Conservation (phyloP, 2,113 vertebrate genomes). For the Pleuronectes platessa region DNA sequence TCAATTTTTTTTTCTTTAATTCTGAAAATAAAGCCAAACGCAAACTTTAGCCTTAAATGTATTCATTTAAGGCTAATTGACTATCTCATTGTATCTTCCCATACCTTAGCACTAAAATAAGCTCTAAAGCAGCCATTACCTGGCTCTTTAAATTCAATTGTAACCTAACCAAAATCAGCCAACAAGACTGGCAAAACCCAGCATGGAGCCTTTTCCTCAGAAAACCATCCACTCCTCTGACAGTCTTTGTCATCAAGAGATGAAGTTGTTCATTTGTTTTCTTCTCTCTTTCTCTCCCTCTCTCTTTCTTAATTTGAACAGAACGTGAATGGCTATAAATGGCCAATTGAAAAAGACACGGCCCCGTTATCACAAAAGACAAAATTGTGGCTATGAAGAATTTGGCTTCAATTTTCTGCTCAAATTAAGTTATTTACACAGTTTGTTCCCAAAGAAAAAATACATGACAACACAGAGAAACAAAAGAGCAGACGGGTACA, state of each 20-base stretch:
- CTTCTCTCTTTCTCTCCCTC: slow-evolving; percentile 9
- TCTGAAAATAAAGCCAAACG: too few species aligned
- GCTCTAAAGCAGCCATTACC: slow-evolving; percentile 59
- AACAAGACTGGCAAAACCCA: slow-evolving; percentile 63
- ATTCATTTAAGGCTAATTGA: too few species aligned
- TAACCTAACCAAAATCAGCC: slow-evolving; percentile 58
- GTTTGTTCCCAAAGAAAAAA: slow-evolving; percentile 69
- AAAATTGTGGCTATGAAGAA: slow-evolving; percentile 65
- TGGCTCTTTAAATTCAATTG: slow-evolving; percentile 69
- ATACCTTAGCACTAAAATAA: slow-evolving; percentile 20
- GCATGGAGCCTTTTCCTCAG: slow-evolving; percentile 56
- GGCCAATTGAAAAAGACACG: slow-evolving; percentile 63
- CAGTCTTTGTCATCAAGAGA: slow-evolving; percentile 56
- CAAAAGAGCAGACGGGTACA: slow-evolving; percentile 52
- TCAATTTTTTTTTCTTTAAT: too few species aligned
- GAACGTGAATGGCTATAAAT: slow-evolving; percentile 58
- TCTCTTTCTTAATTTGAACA: slow-evolving; percentile 46
- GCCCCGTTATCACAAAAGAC: slow-evolving; percentile 71
- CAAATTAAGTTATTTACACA: slow-evolving; percentile 78
- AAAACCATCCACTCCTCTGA: slow-evolving; percentile 58
- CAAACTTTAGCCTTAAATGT: too few species aligned
- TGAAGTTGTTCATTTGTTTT: slow-evolving; percentile 59
- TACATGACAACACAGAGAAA: slow-evolving; percentile 46
- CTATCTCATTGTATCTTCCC: background rate
- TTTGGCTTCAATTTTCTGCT: slow-evolving; percentile 69